These are phyloP conservation scores for Chrysomallon squamiferum DNA, from an alignment of 1,140 invertebrate species.

Conservation along the genomic window DNA sequence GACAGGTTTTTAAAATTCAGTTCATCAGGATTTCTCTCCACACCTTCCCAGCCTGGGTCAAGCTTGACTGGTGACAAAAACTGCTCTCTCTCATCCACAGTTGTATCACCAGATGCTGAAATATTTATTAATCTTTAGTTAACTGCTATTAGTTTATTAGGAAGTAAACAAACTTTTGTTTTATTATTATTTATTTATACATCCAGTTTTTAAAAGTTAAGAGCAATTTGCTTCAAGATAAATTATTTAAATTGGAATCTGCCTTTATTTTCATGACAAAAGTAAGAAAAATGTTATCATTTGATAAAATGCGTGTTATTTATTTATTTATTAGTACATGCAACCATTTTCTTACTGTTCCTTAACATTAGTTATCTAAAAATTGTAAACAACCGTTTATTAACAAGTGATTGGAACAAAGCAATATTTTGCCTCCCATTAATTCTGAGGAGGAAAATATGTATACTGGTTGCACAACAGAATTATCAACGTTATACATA, in stretches of 20 bases:
- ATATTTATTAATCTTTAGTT: not conserved
- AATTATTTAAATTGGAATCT: not conserved
- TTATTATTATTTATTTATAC: not conserved
- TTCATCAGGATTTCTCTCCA: slow-evolving; percentile 27
- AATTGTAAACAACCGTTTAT: no score
- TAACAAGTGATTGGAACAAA: no score
- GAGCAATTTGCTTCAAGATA: not conserved
- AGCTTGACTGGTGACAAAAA: slow-evolving; percentile 45
- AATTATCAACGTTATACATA: no score
- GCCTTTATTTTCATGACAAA: not conserved
- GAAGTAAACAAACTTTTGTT: not conserved
- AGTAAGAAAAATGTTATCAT: not conserved
- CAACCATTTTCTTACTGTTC: no score
- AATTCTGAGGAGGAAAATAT: no score
- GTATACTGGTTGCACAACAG: no score
- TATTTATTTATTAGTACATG: no score
- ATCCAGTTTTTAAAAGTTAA: not conserved
- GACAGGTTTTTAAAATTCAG: slow-evolving; percentile 17
- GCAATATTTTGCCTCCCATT: no score
- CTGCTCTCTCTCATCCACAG: slow-evolving; percentile 26
- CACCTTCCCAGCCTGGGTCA: slow-evolving; percentile 45
- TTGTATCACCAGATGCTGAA: not conserved
- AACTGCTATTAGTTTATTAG: not conserved
- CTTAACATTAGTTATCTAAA: no score
- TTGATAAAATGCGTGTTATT: no score